phyloP scores from a whole-genome alignment of 2,113 vertebrate species.

The Xiphophorus hellerii region DNA sequence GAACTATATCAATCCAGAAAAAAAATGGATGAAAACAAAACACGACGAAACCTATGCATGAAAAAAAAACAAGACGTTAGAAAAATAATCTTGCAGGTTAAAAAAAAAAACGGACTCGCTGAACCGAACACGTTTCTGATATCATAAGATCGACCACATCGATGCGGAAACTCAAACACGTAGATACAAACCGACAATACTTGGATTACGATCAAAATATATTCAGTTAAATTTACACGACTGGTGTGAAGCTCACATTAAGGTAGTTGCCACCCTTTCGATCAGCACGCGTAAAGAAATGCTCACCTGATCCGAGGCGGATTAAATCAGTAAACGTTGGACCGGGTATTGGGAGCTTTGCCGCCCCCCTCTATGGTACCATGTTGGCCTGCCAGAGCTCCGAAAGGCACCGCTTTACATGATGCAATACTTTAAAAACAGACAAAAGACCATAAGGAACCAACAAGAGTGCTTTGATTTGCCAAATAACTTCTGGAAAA shows the following conservation, averaged over 20 bases:
- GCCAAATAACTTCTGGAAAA: too few relatives aligned
- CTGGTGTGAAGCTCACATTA: slow-evolving; percentile 48
- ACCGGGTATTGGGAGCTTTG: slow-evolving; percentile 35
- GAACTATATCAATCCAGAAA: slow-evolving; percentile 73
- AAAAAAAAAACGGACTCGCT: slow-evolving; percentile 54
- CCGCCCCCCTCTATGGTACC: slow-evolving; percentile 1
- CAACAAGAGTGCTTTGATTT: too few relatives aligned
- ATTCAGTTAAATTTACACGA: slow-evolving; percentile 70
- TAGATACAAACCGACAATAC: slow-evolving; percentile 64
- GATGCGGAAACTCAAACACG: slow-evolving; percentile 58
- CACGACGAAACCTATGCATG: slow-evolving; percentile 63
- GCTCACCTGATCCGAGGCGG: slow-evolving; percentile 44
- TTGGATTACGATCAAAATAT: slow-evolving; percentile 64
- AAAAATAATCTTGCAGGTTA: slow-evolving; percentile 68
- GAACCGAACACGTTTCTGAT: slow-evolving; percentile 52
- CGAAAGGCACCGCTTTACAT: too few relatives aligned
- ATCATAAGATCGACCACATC: slow-evolving; percentile 47
- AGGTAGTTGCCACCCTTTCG: slow-evolving; percentile 65
- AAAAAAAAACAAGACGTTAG: slow-evolving; percentile 65
- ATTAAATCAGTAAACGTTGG: slow-evolving; percentile 64
- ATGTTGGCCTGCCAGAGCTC: neutral
- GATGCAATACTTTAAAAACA: too few relatives aligned
- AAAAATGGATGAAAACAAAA: slow-evolving; percentile 53
- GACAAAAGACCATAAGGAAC: too few relatives aligned
- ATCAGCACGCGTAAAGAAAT: slow-evolving; percentile 31